Evolutionary conservation across 2,888 invertebrate genomes (phyloP).

Genomic region (Eilema sororculum): DNA sequence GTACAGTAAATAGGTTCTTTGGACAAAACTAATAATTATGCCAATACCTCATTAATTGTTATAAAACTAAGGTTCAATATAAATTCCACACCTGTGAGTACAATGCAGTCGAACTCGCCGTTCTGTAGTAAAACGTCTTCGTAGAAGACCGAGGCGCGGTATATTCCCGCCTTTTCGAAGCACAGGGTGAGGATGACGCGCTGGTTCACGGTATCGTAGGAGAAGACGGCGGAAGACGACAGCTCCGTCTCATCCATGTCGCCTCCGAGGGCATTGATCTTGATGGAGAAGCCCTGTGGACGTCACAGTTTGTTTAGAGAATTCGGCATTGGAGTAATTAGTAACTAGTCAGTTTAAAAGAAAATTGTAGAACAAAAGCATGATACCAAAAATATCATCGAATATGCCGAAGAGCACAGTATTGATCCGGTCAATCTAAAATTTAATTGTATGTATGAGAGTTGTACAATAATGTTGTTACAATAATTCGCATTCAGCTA

Average conservation of each 20-base stretch:
- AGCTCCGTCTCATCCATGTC: conserved; percentile 82
- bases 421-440: no score
- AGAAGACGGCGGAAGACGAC: conserved; percentile 87
- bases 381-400: no score
- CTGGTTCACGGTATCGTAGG: conserved; percentile 93
- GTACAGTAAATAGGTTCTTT: no score
- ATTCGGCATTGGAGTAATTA: background rate
- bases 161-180: conserved; percentile 93
- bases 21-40: no score
- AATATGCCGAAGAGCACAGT: no score
- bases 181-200: conserved; percentile 92
- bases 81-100: conserved; percentile 91
- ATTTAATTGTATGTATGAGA: no score
- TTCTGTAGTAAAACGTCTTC: conserved; percentile 92
- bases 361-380: no score
- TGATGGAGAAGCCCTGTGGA: conserved; percentile 88
- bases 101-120: conserved; percentile 97
- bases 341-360: background rate
- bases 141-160: conserved; percentile 93
- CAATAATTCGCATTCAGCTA: no score
- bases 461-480: no score
- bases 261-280: conserved; percentile 88
- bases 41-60: no score
- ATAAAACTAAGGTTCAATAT: no score
- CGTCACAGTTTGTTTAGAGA: background rate